phyloP scores from a whole-genome alignment of 2,113 vertebrate genomes.

The Acinonyx jubatus region DNA sequence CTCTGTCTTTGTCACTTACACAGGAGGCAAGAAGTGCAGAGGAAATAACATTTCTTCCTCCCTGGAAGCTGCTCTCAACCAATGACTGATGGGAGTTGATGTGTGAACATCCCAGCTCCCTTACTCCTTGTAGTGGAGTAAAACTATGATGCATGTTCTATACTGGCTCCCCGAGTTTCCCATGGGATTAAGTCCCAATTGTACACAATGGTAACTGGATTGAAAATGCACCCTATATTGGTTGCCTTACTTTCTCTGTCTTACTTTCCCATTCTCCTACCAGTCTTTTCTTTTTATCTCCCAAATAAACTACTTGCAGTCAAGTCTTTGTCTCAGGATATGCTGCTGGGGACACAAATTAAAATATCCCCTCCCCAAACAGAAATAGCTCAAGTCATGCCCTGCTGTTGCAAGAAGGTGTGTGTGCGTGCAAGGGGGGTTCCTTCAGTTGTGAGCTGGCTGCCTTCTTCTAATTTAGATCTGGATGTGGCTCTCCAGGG shows the following conservation, averaged over 20 bases:
- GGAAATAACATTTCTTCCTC: not conserved
- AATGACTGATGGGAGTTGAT: not conserved
- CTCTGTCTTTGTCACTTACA: not conserved
- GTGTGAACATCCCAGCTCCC: not conserved
- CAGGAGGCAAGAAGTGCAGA: not conserved
- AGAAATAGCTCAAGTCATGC: not conserved
- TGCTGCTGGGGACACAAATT: not conserved
- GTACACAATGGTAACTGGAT: not conserved
- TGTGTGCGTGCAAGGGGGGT: not conserved
- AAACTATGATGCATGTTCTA: not conserved
- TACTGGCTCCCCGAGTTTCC: not conserved
- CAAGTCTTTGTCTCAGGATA: not conserved
- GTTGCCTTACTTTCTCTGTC: not conserved
- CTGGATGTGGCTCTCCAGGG: not conserved
- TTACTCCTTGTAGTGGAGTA: not conserved
- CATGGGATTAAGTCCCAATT: not conserved
- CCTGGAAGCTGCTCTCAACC: not conserved
- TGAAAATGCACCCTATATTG: not conserved
- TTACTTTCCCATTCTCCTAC: not conserved
- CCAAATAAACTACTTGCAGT: not conserved
- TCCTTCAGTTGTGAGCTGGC: not conserved
- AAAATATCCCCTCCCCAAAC: not conserved
- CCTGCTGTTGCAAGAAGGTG: not conserved
- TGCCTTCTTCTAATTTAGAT: constrained; percentile 16
- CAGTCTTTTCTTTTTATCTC: not conserved